Evolutionary conservation across 2,113 vertebrate genomes (phyloP).

Genomic region (Pachypanchax playfairii): DNA sequence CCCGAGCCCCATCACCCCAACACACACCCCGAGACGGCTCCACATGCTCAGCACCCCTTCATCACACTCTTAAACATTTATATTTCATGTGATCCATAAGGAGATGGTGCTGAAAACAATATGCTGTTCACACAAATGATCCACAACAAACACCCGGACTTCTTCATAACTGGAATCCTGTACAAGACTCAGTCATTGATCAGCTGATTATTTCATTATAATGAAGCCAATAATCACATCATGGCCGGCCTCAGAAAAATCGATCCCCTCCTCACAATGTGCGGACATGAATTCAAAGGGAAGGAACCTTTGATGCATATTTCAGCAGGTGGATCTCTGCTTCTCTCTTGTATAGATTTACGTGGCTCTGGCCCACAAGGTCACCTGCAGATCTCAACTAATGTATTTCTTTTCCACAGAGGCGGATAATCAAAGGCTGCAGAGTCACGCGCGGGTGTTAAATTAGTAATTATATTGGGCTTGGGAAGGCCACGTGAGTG

Average conservation of each 20-base stretch:
- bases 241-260: slow-evolving; percentile 64
- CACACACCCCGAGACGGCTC: slow-evolving; percentile 33
- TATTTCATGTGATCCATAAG: not conserved
- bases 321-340: slow-evolving; percentile 72
- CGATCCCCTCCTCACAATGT: slow-evolving; percentile 70
- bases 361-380: slow-evolving; percentile 56
- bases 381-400: slow-evolving; percentile 56
- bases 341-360: slow-evolving; percentile 43
- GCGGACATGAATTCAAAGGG: slow-evolving; percentile 59
- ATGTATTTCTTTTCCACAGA: slow-evolving; percentile 14
- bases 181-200: slow-evolving; percentile 76
- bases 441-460: slow-evolving; percentile 26
- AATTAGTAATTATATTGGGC: slow-evolving; percentile 53
- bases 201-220: slow-evolving; percentile 81
- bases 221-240: slow-evolving; percentile 81
- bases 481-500: slow-evolving; percentile 10
- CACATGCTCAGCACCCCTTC: slow-evolving; percentile 11
- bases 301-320: slow-evolving; percentile 68
- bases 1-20: slow-evolving; percentile 30
- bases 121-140: not conserved
- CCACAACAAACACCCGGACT: not conserved
- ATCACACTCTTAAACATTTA: slow-evolving; percentile 16
- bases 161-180: slow-evolving; percentile 44
- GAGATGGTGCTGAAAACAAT: not conserved
- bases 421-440: slow-evolving; percentile 49